Evolutionary conservation across 2,888 invertebrate genomes (phyloP), one percentile per base, ranked within the genome.

Genomic region (Heliconius charithonia): DNA sequence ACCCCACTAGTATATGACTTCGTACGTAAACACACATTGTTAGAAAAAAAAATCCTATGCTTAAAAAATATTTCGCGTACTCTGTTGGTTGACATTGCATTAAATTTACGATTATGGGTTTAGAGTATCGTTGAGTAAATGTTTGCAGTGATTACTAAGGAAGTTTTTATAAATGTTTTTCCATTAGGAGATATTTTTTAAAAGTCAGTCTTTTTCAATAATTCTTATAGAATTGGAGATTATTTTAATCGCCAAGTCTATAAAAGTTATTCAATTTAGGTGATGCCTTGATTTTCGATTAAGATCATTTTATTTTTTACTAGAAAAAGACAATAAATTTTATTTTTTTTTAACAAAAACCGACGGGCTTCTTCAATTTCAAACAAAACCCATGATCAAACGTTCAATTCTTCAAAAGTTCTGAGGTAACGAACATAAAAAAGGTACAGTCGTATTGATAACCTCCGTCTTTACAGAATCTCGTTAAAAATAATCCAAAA

Each of bases 51-150:
- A n/a, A 19, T 12, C 29, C 3, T 22, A 19, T 13, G 41, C 10
- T 56, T 32, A 56, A 71, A 41, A 45, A 69, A 70, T 76, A 76
- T 63, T 75, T 72, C 37, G 41, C 62, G 27, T 51, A 51, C 71
- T 65, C 51, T 41, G 75, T 70, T 70, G 22, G 75, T 75, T 69
- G 75, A 78, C 73, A 73, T 75, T 75, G 70, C 70, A 71, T 69
- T 78, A 56, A 65, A 75, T 65, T 56, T 51, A 27, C 59, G 59
- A 70, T 63, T 63, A 70, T 71, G 75, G 32, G 41, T 1, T 78
- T 74, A 69, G 74, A 63, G 62, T 70, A 78, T 78, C 70, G 19
- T 70, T 71, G 56, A 75, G 70, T 70, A 63, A 78, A 78, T 78
- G 37, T 78, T 71, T 78, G 51, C 56, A 51, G 25, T 19, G 75